A percentile compares a stretch with the other conserved stretches of the same genome.
Evolutionary conservation across 2,888 invertebrate species (phyloP).

Genomic region (Lithophane semibrunnea): DNA sequence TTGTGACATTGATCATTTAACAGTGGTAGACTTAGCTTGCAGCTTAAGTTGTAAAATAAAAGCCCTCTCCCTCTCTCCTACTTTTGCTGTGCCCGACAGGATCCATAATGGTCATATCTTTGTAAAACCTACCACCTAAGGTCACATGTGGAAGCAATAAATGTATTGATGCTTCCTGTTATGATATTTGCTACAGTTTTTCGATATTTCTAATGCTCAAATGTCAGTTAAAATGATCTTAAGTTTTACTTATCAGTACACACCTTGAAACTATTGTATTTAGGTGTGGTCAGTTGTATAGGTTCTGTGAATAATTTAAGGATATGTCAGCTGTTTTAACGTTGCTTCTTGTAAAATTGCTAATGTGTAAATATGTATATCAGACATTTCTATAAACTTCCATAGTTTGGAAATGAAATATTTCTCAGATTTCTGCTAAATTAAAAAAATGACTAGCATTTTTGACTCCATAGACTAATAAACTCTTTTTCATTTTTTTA

Average conservation of each 20-base stretch:
- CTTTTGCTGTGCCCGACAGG: too few species aligned
- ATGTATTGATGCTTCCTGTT: background rate
- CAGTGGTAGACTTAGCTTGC: background rate
- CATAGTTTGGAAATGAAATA: background rate
- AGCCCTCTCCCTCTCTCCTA: too few species aligned
- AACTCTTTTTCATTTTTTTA: background rate
- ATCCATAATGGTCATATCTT: too few species aligned
- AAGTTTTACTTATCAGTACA: conserved; percentile 56
- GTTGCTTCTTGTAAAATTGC: conserved; percentile 38
- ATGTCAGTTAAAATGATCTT: conserved; percentile 1
- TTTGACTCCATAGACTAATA: background rate
- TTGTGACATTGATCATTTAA: background rate
- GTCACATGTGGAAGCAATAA: too few species aligned
- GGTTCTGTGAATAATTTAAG: conserved; percentile 40
- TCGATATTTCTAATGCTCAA: background rate
- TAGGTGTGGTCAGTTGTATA: conserved; percentile 51
- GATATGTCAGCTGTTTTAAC: conserved; percentile 50
- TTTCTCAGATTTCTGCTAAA: background rate
- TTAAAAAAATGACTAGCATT: background rate
- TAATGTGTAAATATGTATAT: conserved; percentile 4
- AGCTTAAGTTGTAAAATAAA: too few species aligned
- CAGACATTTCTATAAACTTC: background rate
- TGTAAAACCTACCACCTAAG: too few species aligned
- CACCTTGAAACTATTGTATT: conserved; percentile 50
- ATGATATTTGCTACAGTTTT: background rate